Conservation (phyloP, 2,113 vertebrate species). For the Pogonocichla stellata region DNA sequence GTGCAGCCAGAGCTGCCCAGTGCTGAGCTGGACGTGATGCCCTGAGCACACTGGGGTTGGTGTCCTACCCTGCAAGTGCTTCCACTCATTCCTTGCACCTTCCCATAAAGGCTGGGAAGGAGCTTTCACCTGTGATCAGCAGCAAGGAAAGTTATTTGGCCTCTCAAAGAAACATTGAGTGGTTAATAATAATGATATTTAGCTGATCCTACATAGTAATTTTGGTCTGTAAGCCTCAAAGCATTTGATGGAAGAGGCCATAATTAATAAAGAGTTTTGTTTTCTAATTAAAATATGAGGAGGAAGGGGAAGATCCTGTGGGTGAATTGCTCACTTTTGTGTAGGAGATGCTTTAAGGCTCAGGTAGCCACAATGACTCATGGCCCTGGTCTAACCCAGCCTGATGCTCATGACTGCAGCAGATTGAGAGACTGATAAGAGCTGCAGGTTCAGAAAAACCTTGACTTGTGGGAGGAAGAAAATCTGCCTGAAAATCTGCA, state of each 20-base stretch:
- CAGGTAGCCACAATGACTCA: conserved; percentile 42
- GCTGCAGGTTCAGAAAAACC: background rate
- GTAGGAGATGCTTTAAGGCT: background rate
- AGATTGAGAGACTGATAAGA: background rate
- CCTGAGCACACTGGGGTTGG: background rate
- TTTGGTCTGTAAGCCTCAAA: background rate
- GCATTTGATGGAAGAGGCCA: background rate
- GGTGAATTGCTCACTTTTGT: background rate
- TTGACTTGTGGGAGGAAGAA: conserved; percentile 36
- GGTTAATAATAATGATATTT: background rate
- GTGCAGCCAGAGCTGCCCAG: background rate
- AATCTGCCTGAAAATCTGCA: conserved; percentile 21
- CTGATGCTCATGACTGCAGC: conserved; percentile 18
- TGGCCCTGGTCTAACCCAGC: background rate
- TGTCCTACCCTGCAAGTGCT: fast-evolving
- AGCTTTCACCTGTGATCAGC: background rate
- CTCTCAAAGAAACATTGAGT: background rate
- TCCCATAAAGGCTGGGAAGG: background rate
- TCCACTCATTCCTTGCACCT: background rate
- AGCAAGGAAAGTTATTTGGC: background rate
- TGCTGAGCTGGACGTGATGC: background rate
- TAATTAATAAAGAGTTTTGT: background rate
- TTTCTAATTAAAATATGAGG: background rate
- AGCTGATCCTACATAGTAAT: background rate
- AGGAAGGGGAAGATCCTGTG: background rate